A percentile compares a stretch with the other conserved stretches of the same genome.
These are phyloP conservation scores for Strix uralensis DNA, from an alignment of 2,113 vertebrate species.

Conservation along the genomic window DNA sequence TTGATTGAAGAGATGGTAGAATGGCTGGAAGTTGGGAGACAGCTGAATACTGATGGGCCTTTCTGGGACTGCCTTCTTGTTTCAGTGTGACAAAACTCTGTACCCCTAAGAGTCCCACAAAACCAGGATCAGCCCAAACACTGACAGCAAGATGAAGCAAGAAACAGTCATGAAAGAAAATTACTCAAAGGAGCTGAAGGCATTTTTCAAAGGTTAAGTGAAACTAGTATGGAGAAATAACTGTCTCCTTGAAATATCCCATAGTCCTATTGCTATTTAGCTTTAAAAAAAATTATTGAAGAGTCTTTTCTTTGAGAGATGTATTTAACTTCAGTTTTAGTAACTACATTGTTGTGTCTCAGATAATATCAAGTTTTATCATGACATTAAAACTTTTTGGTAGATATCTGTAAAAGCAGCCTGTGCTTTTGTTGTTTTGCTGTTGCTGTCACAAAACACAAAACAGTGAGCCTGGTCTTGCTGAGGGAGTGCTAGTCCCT, in stretches of 20 bases:
- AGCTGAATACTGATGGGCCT: background rate
- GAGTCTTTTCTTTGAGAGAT: background rate
- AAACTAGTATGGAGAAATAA: background rate
- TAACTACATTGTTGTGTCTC: background rate
- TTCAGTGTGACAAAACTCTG: background rate
- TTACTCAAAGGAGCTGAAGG: background rate
- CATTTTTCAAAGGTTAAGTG: background rate
- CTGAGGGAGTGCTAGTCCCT: background rate
- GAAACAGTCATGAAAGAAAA: background rate
- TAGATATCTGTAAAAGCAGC: background rate
- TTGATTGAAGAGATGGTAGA: background rate
- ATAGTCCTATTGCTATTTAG: background rate
- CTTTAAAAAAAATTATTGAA: background rate
- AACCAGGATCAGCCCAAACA: background rate
- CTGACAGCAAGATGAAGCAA: background rate
- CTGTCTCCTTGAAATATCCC: background rate
- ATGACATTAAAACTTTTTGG: background rate
- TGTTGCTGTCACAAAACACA: accelerated
- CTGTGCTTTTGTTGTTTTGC: background rate
- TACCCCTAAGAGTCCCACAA: background rate
- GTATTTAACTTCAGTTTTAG: background rate
- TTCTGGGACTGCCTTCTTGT: background rate
- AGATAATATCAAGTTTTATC: background rate
- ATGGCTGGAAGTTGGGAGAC: background rate
- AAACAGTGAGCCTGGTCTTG: background rate